Conservation (phyloP, 2,797 vertebrate species). For the Cheirogaleus major region DNA sequence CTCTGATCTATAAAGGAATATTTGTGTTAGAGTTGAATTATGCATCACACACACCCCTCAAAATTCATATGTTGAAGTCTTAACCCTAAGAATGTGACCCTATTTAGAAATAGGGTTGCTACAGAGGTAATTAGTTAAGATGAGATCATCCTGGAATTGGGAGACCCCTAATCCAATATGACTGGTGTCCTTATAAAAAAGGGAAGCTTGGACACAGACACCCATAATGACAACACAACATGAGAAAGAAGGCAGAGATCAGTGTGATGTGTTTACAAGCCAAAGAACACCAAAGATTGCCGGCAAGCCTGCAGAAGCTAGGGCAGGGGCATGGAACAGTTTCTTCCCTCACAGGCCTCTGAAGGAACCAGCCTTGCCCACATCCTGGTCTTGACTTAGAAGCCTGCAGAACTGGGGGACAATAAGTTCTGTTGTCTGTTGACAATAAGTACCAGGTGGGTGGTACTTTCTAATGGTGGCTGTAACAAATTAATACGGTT, state of each 20-base stretch:
- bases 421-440: too few relatives aligned
- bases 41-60: background rate
- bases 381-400: background rate
- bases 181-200: background rate
- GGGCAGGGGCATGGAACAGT: background rate
- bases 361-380: background rate
- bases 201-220: background rate
- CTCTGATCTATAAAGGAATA: background rate
- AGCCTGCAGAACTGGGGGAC: background rate
- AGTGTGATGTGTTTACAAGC: background rate
- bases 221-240: accelerated
- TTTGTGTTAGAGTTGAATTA: background rate
- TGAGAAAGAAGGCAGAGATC: background rate
- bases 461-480: background rate
- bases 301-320: background rate
- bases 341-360: background rate
- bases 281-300: background rate
- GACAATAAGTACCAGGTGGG: background rate
- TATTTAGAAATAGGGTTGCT: background rate
- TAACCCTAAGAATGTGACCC: background rate
- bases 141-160: background rate
- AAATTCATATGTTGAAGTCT: background rate
- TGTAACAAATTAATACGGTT: background rate
- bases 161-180: background rate
- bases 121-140: background rate